These are phyloP conservation scores for Conger conger DNA, from an alignment of 2,113 vertebrate genomes.

Conservation along the genomic window DNA sequence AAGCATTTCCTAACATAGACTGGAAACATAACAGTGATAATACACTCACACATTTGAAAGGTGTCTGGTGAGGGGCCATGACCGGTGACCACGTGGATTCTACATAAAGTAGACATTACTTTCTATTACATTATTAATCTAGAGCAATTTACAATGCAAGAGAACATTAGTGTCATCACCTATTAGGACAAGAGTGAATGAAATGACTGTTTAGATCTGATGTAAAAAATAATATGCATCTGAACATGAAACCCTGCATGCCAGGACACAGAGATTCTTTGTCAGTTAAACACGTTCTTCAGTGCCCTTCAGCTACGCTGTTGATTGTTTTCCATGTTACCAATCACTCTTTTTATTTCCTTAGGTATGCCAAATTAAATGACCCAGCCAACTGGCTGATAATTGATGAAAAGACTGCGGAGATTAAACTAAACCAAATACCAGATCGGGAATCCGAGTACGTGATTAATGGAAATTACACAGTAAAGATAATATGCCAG, in stretches of 20 bases:
- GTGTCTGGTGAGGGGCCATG: too few species aligned
- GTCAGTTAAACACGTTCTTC: background rate
- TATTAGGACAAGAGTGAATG: too few species aligned
- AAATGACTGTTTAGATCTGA: too few species aligned
- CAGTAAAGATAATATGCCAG: conserved; percentile 76
- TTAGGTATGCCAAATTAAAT: conserved; percentile 77
- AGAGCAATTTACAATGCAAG: too few species aligned
- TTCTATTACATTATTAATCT: too few species aligned
- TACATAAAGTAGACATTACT: too few species aligned
- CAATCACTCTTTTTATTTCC: conserved; percentile 36
- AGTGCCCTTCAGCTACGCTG: background rate
- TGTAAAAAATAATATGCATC: too few species aligned
- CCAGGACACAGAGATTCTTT: background rate
- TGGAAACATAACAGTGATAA: too few species aligned
- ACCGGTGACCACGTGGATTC: too few species aligned
- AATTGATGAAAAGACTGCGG: conserved; percentile 77
- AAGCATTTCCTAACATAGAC: background rate
- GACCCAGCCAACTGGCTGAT: conserved; percentile 80
- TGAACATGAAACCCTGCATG: too few species aligned
- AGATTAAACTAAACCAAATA: conserved; percentile 78
- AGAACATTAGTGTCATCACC: too few species aligned
- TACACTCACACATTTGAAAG: background rate
- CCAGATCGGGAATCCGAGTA: conserved; percentile 76
- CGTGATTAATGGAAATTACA: conserved; percentile 77
- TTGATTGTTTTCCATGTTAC: conserved; percentile 23